Percentiles rank a stretch among this genome's conserved stretches.
Evolutionary conservation across 2,888 invertebrate species (phyloP).

Genomic region (Cephus pygmeus): DNA sequence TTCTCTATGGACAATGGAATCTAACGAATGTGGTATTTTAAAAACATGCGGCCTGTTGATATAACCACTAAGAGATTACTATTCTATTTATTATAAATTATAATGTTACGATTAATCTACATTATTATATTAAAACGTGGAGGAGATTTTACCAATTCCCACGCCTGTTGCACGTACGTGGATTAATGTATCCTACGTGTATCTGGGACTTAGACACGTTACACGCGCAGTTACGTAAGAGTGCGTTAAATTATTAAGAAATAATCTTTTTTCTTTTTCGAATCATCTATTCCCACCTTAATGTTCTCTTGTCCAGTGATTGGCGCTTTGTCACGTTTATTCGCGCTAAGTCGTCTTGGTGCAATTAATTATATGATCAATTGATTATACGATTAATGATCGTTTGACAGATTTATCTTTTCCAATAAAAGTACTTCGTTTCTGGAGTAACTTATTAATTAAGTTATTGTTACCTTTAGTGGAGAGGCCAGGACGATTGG

Average conservation of each 20-base stretch:
- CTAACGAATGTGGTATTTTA: not conserved
- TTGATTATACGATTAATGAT: not conserved
- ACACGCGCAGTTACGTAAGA: not conserved
- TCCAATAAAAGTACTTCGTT: not conserved
- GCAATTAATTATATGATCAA: not conserved
- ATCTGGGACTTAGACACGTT: not conserved
- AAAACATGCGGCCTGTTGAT: constrained; percentile 36
- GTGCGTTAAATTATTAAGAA: not conserved
- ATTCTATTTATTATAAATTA: constrained; percentile 8
- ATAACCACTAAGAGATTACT: constrained; percentile 23
- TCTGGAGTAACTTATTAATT: not conserved
- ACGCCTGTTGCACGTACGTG: not conserved
- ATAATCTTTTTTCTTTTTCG: not conserved
- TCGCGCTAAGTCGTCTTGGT: not conserved
- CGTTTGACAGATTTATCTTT: not conserved
- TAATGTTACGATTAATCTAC: not conserved
- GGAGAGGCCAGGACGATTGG: not conserved
- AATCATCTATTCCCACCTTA: not conserved
- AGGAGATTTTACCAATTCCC: not conserved
- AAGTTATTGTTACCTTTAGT: not conserved
- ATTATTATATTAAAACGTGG: not conserved
- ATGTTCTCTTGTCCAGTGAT: not conserved
- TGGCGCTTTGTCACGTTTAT: not conserved
- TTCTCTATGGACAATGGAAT: not conserved
- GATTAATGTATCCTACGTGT: not conserved